These are phyloP conservation scores for Coregonus ussuriensis DNA, from an alignment of 2,797 vertebrate genomes.

Conservation along the genomic window DNA sequence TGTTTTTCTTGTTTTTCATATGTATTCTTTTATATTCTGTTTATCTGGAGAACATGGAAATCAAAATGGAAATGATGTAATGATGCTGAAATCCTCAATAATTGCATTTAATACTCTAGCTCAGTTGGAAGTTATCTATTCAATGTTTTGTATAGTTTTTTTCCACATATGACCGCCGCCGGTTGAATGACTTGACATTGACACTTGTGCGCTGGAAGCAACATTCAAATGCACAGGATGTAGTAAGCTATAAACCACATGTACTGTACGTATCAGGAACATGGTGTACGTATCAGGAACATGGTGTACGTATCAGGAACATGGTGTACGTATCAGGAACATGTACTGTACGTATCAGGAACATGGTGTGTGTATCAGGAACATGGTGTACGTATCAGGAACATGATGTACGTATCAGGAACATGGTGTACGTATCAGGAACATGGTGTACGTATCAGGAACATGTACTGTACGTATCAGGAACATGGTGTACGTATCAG, in stretches of 20 bases:
- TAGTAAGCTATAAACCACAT: neutral
- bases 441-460: too few relatives aligned
- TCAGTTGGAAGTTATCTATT: neutral
- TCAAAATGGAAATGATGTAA: neutral
- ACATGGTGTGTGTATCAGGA: too few relatives aligned
- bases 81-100: neutral
- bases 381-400: too few relatives aligned
- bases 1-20: neutral
- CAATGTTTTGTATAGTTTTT: neutral
- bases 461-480: too few relatives aligned
- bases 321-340: too few relatives aligned
- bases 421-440: too few relatives aligned
- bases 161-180: neutral
- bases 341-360: too few relatives aligned
- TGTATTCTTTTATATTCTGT: neutral
- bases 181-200: neutral
- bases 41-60: neutral
- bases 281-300: neutral
- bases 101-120: neutral
- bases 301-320: neutral
- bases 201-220: neutral
- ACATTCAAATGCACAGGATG: neutral
- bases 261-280: neutral
- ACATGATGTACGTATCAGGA: too few relatives aligned
- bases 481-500: too few relatives aligned